Conservation (phyloP, 2,888 invertebrate species). For the Polyommatus icarus region DNA sequence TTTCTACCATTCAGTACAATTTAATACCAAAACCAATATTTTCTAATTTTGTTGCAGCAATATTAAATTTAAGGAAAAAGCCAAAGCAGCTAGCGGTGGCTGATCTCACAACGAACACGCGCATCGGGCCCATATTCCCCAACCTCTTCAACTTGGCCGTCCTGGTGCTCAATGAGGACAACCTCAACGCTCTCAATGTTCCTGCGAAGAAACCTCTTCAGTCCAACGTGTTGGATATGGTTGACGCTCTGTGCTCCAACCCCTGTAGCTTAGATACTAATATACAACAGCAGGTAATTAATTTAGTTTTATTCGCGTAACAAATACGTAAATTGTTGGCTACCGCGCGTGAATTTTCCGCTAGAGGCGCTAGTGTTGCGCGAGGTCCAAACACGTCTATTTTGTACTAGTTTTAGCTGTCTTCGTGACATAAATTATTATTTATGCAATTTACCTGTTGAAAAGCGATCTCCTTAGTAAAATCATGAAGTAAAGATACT, state of each 20-base stretch:
- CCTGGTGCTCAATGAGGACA: constrained; percentile 80
- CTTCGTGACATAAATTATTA: no score
- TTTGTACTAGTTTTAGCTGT: no score
- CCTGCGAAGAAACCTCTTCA: constrained; percentile 72
- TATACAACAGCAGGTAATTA: constrained; percentile 77
- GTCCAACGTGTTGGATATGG: constrained; percentile 76
- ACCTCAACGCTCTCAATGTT: constrained; percentile 71
- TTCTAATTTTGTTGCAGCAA: constrained; percentile 53
- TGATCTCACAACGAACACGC: constrained; percentile 78
- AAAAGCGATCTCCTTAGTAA: no score
- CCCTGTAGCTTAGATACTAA: constrained; percentile 79
- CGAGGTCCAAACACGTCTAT: no score
- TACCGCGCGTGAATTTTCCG: no score
- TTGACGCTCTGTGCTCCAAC: constrained; percentile 80
- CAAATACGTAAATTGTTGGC: no score
- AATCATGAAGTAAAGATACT: no score
- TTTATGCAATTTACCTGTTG: no score
- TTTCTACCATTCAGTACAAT: no score
- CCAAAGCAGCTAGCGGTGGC: constrained; percentile 77
- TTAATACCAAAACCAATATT: no score
- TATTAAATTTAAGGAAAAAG: constrained; percentile 76
- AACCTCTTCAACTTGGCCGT: constrained; percentile 82
- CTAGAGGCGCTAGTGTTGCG: no score
- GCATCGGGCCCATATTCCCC: constrained; percentile 81
- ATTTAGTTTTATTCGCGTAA: no score